phyloP scores from a whole-genome alignment of 2,797 vertebrate genomes.

The Streptopelia turtur region DNA sequence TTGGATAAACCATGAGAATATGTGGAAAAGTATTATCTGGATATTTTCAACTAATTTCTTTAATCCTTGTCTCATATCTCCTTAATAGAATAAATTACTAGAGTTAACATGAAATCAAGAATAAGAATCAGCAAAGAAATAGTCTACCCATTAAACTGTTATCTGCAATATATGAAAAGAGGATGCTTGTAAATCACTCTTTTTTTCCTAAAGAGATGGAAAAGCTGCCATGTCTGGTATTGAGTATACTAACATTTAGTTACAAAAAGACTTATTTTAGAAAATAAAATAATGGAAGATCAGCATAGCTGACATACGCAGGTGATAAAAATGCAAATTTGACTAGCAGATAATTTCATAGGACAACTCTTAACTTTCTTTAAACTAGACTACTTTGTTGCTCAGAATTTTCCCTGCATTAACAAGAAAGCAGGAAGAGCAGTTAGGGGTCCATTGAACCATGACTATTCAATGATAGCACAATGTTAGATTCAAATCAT shows the following conservation, averaged over 20 bases:
- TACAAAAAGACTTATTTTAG: background rate
- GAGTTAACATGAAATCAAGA: background rate
- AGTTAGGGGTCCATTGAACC: background rate
- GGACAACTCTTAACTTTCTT: background rate
- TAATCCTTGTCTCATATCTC: background rate
- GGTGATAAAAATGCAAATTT: background rate
- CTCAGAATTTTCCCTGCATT: background rate
- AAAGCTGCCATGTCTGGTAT: background rate
- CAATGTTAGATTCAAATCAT: background rate
- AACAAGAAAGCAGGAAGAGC: background rate
- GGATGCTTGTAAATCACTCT: fast-evolving
- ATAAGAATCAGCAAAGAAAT: background rate
- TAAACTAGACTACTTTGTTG: background rate
- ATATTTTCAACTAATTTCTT: background rate
- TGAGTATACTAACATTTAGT: background rate
- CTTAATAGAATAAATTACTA: background rate
- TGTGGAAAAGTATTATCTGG: background rate
- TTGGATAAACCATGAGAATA: background rate
- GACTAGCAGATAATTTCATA: background rate
- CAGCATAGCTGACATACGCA: background rate
- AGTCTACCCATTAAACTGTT: background rate
- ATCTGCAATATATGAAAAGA: background rate
- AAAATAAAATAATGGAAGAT: background rate
- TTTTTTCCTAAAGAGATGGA: background rate
- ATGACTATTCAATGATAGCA: background rate